phyloP scores from a whole-genome alignment of 2,113 vertebrate genomes.

The Chrysochloris asiatica region DNA sequence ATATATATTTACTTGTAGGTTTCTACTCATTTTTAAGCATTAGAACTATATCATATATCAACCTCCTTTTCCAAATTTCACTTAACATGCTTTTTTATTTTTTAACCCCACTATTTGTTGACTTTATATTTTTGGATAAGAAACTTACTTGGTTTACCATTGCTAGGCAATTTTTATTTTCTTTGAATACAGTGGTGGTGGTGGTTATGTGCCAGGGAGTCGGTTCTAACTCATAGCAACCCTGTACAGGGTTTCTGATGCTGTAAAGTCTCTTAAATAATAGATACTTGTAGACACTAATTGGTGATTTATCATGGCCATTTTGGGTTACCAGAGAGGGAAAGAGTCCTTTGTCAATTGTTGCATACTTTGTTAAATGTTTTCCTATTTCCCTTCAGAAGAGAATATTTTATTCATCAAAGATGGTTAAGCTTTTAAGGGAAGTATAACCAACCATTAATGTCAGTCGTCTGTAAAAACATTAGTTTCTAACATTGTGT shows the following conservation, averaged over 20 bases:
- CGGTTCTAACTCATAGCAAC: too few relatives aligned
- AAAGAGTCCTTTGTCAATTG: background rate
- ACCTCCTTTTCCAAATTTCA: background rate
- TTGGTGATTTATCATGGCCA: background rate
- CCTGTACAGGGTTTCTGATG: too few relatives aligned
- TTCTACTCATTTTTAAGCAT: constrained; percentile 12
- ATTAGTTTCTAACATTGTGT: constrained; percentile 41
- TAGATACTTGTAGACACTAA: background rate
- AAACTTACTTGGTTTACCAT: background rate
- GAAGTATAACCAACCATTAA: constrained; percentile 62
- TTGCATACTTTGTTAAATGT: constrained; percentile 47
- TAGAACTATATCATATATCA: background rate
- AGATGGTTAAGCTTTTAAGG: constrained; percentile 56
- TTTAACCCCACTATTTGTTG: background rate
- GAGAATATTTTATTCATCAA: constrained; percentile 59
- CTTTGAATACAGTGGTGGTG: background rate
- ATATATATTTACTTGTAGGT: background rate
- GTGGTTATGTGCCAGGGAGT: too few relatives aligned
- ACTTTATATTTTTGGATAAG: background rate
- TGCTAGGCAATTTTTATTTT: constrained; percentile 1
- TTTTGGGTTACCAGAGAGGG: background rate
- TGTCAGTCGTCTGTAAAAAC: constrained; percentile 43
- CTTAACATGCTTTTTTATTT: background rate
- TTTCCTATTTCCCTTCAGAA: constrained; percentile 37
- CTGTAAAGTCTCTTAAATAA: background rate